These are phyloP conservation scores for Gulo gulo DNA, from an alignment of 2,113 vertebrate genomes.

Conservation along the genomic window DNA sequence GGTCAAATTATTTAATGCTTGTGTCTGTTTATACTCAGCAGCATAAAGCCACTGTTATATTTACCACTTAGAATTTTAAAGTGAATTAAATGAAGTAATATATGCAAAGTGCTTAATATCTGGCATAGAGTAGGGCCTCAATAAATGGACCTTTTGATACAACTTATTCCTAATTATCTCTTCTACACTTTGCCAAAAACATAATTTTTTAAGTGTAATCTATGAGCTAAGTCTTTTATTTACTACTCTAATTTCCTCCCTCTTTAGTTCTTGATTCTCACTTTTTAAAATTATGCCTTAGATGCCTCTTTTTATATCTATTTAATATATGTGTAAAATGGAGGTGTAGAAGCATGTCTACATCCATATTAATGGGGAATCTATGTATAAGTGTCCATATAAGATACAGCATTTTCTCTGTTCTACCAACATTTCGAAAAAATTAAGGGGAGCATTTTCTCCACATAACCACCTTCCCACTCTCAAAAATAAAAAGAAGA, in stretches of 20 bases:
- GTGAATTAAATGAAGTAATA: neutral
- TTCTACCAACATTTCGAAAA: neutral
- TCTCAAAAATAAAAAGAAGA: slow-evolving; percentile 23
- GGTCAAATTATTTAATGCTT: neutral
- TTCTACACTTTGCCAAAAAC: neutral
- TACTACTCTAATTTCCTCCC: neutral
- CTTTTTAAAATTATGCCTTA: neutral
- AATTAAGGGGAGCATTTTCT: neutral
- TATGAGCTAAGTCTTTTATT: slow-evolving; percentile 8
- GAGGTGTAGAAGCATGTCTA: neutral
- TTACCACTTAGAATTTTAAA: neutral
- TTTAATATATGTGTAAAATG: neutral
- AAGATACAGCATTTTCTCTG: neutral
- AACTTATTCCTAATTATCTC: neutral
- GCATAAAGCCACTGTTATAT: neutral
- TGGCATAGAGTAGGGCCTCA: neutral
- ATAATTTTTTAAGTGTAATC: neutral
- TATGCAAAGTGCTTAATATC: neutral
- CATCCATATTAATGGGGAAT: neutral
- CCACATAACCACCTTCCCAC: neutral
- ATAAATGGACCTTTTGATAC: neutral
- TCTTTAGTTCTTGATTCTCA: neutral
- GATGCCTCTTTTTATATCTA: neutral
- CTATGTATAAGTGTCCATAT: neutral
- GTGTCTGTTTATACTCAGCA: neutral